phyloP scores from a whole-genome alignment of 2,888 invertebrate genomes.

The Lingula anatina region DNA sequence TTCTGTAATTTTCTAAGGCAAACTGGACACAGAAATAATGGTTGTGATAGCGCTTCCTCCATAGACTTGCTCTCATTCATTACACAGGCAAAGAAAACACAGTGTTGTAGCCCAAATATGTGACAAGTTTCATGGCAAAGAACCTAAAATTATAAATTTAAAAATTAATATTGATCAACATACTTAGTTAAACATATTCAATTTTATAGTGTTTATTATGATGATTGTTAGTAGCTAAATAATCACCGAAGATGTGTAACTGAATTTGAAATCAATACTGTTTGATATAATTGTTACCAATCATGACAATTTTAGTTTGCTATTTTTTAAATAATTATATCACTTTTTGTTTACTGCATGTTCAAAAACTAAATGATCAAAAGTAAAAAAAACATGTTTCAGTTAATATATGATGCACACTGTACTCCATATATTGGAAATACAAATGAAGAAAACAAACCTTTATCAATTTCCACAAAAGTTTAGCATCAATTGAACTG shows the following conservation, averaged over 20 bases:
- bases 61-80: conserved; percentile 48
- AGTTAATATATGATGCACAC: background rate
- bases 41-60: conserved; percentile 35
- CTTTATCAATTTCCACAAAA: conserved; percentile 42
- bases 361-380: too few relatives aligned
- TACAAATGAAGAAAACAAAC: conserved; percentile 14
- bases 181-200: too few relatives aligned
- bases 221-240: too few relatives aligned
- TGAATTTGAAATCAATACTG: too few relatives aligned
- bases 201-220: too few relatives aligned
- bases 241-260: too few relatives aligned
- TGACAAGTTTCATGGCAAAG: conserved; percentile 45
- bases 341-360: too few relatives aligned
- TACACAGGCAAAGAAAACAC: conserved; percentile 39
- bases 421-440: background rate
- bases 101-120: conserved; percentile 40
- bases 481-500: conserved; percentile 21
- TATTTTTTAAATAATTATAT: too few relatives aligned
- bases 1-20: conserved; percentile 44
- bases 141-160: conserved; percentile 23
- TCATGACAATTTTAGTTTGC: too few relatives aligned
- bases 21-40: conserved; percentile 45
- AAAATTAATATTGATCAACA: too few relatives aligned
- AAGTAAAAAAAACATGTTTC: too few relatives aligned
- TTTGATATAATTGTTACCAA: too few relatives aligned